These are phyloP conservation scores for Geococcyx californianus DNA, from an alignment of 2,113 vertebrate species.

Conservation along the genomic window DNA sequence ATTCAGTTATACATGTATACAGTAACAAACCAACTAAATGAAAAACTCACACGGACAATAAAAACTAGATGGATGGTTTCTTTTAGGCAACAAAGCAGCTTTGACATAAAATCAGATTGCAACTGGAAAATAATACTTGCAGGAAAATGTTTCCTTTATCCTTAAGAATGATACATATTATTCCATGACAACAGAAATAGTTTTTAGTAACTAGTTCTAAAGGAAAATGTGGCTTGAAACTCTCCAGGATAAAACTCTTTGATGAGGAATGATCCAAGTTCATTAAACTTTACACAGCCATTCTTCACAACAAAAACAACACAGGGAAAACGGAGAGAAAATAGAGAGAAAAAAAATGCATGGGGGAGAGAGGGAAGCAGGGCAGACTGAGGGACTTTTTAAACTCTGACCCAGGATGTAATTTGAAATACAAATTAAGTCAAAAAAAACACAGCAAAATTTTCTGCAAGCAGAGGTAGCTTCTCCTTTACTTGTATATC, in stretches of 20 bases:
- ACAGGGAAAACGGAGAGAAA: background rate
- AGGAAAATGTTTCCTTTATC: background rate
- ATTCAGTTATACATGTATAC: background rate
- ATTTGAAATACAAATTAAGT: background rate
- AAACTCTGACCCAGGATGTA: background rate
- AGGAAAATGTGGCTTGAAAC: background rate
- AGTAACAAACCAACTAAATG: constrained; percentile 2
- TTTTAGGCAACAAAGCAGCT: background rate
- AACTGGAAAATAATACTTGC: background rate
- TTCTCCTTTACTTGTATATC: background rate
- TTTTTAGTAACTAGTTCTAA: background rate
- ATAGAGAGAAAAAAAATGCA: background rate
- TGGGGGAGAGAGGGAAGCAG: rapidly evolving
- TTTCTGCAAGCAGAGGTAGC: background rate
- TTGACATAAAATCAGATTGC: background rate
- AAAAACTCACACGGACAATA: background rate
- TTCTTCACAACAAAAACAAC: background rate
- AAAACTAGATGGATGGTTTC: background rate
- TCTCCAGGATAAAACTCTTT: background rate
- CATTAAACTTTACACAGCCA: background rate
- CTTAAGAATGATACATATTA: background rate
- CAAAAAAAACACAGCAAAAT: background rate
- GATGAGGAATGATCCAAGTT: background rate
- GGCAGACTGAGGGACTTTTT: background rate
- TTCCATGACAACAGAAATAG: background rate